phyloP scores from a whole-genome alignment of 2,113 vertebrate species.

The Brachypteracias leptosomus region DNA sequence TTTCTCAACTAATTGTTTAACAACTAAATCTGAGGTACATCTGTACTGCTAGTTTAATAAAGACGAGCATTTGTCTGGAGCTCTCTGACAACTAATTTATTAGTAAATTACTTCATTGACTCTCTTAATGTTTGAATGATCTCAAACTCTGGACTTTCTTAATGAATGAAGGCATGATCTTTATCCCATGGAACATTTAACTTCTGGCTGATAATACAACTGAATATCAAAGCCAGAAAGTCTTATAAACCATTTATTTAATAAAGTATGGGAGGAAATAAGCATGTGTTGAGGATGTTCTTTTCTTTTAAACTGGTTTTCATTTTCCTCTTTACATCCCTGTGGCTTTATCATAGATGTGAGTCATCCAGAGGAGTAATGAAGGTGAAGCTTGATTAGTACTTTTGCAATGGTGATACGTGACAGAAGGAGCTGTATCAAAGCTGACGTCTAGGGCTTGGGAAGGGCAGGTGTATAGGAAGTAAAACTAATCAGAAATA shows the following conservation, averaged over 20 bases:
- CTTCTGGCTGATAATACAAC: not conserved
- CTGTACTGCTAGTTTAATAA: not conserved
- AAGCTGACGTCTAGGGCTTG: not conserved
- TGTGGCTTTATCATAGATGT: not conserved
- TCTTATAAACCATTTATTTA: not conserved
- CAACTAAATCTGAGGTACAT: not conserved
- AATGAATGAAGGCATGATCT: not conserved
- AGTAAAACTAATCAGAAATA: not conserved
- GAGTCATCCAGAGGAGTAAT: not conserved
- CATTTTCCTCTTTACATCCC: not conserved
- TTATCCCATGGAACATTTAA: not conserved
- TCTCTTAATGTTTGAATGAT: not conserved
- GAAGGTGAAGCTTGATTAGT: not conserved
- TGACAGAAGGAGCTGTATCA: not conserved
- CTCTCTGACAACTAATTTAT: not conserved
- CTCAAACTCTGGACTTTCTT: not conserved
- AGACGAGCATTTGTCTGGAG: not conserved
- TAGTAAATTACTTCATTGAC: not conserved
- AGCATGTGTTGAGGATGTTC: not conserved
- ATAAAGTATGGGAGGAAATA: not conserved
- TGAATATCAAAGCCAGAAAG: not conserved
- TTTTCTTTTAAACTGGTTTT: not conserved
- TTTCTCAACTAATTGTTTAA: not conserved
- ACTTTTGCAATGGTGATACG: not conserved
- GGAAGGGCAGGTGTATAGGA: not conserved